Evolutionary conservation across 2,113 vertebrate genomes (phyloP).

Genomic region (Ophthalmolycus amberensis): DNA sequence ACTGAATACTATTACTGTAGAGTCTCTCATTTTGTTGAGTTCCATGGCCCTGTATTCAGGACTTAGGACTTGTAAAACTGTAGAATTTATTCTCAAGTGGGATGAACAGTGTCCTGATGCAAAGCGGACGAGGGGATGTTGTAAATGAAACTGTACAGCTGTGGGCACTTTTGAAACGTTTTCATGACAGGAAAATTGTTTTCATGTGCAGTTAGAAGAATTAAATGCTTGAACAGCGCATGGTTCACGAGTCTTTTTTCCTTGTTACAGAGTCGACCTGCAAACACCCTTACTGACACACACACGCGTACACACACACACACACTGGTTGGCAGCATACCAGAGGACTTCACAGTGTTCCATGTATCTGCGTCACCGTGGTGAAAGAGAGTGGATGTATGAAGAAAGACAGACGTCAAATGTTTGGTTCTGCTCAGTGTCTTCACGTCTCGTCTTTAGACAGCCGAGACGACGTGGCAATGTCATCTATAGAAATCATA

Average conservation of each 20-base stretch:
- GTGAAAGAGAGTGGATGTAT: slow-evolving; percentile 55
- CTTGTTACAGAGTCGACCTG: slow-evolving; percentile 22
- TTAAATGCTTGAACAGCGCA: slow-evolving; percentile 19
- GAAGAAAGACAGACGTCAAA: slow-evolving; percentile 59
- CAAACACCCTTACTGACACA: slow-evolving; percentile 11
- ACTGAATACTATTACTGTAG: background rate
- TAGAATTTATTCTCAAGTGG: slow-evolving; percentile 4
- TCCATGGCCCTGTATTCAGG: background rate
- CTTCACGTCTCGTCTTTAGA: slow-evolving; percentile 29
- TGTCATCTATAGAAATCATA: slow-evolving; percentile 40
- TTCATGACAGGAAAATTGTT: slow-evolving; percentile 48
- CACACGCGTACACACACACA: slow-evolving; percentile 7
- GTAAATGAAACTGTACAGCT: slow-evolving; percentile 3
- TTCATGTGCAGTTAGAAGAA: slow-evolving; percentile 40
- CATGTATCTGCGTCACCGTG: slow-evolving; percentile 61
- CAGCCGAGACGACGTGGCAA: slow-evolving; percentile 1
- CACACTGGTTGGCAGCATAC: slow-evolving; percentile 39
- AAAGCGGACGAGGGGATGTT: slow-evolving; percentile 16
- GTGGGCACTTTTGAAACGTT: slow-evolving; percentile 3
- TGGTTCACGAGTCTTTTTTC: slow-evolving; percentile 2
- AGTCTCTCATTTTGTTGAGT: background rate
- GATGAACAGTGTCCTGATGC: slow-evolving; percentile 33
- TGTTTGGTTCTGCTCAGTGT: slow-evolving; percentile 65
- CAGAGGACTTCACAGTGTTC: slow-evolving; percentile 45
- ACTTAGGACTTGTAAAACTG: slow-evolving; percentile 16